Conservation (phyloP, 2,113 vertebrate species). For the Scytalopus superciliaris region DNA sequence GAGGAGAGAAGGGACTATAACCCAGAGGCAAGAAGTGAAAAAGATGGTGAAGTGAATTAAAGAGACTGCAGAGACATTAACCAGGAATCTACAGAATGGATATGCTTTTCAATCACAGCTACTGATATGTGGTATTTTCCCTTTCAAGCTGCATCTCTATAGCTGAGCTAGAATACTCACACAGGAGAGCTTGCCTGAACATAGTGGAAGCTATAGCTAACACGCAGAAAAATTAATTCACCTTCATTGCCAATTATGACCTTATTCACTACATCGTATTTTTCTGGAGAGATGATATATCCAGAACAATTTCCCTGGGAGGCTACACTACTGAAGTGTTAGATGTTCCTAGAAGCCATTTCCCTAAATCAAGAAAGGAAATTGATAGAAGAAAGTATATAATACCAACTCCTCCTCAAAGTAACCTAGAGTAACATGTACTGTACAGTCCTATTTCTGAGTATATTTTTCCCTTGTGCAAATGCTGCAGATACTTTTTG, state of each 20-base stretch:
- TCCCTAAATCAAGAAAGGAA: not conserved
- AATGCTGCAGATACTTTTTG: not conserved
- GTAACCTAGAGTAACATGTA: not conserved
- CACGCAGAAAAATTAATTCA: not conserved
- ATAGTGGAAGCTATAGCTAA: not conserved
- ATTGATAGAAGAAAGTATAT: not conserved
- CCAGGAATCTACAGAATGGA: not conserved
- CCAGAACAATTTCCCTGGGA: not conserved
- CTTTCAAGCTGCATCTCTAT: not conserved
- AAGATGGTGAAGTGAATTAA: not conserved
- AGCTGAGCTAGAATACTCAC: fast-evolving
- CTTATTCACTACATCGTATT: not conserved
- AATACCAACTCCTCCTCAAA: not conserved
- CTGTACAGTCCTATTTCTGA: not conserved
- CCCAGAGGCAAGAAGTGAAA: not conserved
- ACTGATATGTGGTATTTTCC: not conserved
- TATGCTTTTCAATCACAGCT: not conserved
- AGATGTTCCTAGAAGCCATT: not conserved
- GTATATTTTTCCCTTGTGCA: not conserved
- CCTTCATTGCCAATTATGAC: not conserved
- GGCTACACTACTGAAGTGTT: not conserved
- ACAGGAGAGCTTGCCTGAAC: not conserved
- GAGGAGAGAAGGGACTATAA: not conserved
- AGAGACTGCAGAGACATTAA: not conserved
- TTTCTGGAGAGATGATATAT: not conserved